Evolutionary conservation across 2,113 vertebrate genomes (phyloP), one percentile per base, ranked within the genome.

Genomic region (Crotalus helleri): DNA sequence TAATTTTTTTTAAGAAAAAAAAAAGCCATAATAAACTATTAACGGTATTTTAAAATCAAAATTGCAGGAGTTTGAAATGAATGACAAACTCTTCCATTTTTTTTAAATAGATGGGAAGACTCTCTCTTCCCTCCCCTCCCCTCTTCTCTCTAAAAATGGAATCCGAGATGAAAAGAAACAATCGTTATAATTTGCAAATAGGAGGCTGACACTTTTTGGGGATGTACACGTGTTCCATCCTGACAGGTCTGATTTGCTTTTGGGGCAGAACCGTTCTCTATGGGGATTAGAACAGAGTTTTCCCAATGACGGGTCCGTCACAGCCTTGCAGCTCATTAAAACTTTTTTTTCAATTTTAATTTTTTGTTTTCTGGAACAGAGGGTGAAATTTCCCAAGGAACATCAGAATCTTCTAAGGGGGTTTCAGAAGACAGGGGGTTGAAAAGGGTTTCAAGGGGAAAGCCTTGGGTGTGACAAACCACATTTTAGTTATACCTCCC

Each of bases 401-500:
- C 92, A 39, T 96, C 95, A 96, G 97, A 95, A 94, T 95, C 97
- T 97, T 97, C 97, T 94, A 96, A 97, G 97, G 96, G 97, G 92
- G 96, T 96, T 88, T 92, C 91, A 97, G 97, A 96, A 97, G 97
- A 97, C 92, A 91, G 19, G 94, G 92, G 93, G 96, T 97, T 98
- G 98, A 98, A 98, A 98, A 97, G 96, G 97, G 97, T 97, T 97
- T 95, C 97, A 97, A 97, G 96, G 96, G 96, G 93, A 53, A 96
- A 97, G 97, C 96, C 97, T 97, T 97, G 97, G 97, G 97, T 98
- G 97, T 98, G 97, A 98, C 98, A 98, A 98, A 98, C 97, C 58
- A 97, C 97, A 97, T 97, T 97, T 98, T 96, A 97, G 98, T 97
- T 39, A 91, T 97, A 93, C 96, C 96, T 96, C 92, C 94, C 97